Evolutionary conservation across 2,888 invertebrate species (phyloP).

Genomic region (Ceratothoa steindachneri): DNA sequence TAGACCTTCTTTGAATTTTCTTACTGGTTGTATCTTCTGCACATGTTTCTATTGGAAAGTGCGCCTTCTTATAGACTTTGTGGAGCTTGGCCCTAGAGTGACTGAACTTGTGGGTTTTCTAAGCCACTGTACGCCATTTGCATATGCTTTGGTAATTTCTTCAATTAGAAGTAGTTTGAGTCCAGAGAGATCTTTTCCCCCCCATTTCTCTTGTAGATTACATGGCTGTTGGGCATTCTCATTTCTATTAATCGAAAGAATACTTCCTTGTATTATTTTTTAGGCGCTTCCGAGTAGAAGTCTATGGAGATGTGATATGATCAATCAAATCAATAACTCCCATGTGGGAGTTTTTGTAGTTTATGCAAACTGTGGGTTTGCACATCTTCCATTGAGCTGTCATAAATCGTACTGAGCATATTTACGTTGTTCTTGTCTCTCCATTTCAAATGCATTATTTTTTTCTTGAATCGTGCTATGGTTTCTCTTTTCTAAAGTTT

Average conservation of each 20-base stretch:
- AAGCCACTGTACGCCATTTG: neutral
- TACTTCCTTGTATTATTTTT: conserved; percentile 8
- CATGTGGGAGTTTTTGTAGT: conserved; percentile 5
- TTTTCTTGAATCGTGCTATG: neutral
- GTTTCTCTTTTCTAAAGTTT: conserved; percentile 9
- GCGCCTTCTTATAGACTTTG: neutral
- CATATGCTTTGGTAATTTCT: neutral
- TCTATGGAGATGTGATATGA: neutral
- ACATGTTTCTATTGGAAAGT: neutral
- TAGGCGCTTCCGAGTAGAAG: neutral
- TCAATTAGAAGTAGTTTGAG: neutral
- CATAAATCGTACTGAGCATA: conserved; percentile 6
- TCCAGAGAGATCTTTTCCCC: neutral
- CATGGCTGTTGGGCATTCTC: neutral
- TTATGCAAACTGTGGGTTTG: conserved; percentile 14
- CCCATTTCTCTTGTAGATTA: neutral
- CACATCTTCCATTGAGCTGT: neutral
- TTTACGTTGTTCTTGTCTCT: no score
- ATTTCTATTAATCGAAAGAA: neutral
- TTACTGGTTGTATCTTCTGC: no score
- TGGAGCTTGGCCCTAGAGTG: neutral
- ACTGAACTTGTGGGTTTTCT: neutral
- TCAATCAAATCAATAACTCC: neutral
- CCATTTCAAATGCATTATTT: conserved; percentile 11
- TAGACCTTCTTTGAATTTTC: neutral